phyloP scores from a whole-genome alignment of 2,888 invertebrate genomes.

The Pollenia griseotomentosa region DNA sequence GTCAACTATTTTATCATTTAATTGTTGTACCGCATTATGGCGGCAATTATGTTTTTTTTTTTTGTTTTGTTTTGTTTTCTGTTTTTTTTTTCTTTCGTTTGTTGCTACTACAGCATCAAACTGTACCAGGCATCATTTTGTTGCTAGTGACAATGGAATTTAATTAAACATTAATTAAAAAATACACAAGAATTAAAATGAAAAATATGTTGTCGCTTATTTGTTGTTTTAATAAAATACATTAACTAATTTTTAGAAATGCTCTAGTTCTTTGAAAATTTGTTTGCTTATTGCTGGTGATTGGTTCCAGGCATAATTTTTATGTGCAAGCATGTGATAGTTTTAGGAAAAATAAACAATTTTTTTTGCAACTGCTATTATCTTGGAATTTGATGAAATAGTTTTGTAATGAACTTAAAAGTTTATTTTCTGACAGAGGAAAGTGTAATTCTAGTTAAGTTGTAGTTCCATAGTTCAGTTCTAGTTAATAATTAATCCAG shows the following conservation, averaged over 20 bases:
- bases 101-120: conserved; percentile 11
- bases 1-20: conserved; percentile 41
- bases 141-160: conserved; percentile 65
- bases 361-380: too few species aligned
- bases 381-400: too few species aligned
- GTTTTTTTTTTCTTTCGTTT: neutral
- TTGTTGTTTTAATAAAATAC: conserved; percentile 21
- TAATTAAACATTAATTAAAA: conserved; percentile 69
- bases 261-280: conserved; percentile 46
- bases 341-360: too few species aligned
- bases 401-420: too few species aligned
- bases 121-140: neutral
- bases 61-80: neutral
- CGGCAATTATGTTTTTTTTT: conserved; percentile 3
- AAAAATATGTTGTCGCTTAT: conserved; percentile 3
- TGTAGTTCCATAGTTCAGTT: too few species aligned
- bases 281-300: conserved; percentile 35
- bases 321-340: neutral
- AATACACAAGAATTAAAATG: neutral
- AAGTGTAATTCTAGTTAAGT: too few species aligned
- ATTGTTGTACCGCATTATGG: conserved; percentile 41
- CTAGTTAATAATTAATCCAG: too few species aligned
- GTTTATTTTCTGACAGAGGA: too few species aligned
- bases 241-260: conserved; percentile 13
- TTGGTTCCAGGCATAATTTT: neutral